Conservation (phyloP, 2,797 vertebrate genomes). For the Lemur catta region DNA sequence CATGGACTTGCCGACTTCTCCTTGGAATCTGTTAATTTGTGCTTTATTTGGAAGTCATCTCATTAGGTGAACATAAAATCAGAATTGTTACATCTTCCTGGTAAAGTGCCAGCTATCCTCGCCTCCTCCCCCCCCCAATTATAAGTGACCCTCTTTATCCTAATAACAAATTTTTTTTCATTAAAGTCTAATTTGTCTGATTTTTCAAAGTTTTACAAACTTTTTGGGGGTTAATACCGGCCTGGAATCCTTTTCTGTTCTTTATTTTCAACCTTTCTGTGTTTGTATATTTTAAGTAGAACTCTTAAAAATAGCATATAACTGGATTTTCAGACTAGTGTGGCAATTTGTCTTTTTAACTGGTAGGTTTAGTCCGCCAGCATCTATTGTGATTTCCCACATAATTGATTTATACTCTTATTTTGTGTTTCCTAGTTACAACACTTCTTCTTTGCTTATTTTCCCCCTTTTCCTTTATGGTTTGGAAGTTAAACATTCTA, state of each 20-base stretch:
- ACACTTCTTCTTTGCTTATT: background rate
- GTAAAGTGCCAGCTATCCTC: background rate
- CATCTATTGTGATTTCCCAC: background rate
- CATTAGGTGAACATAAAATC: background rate
- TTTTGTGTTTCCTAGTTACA: background rate
- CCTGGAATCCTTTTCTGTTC: background rate
- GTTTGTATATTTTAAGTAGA: slow-evolving; percentile 33
- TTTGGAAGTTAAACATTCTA: background rate
- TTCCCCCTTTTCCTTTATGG: background rate
- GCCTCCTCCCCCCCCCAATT: background rate
- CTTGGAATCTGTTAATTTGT: background rate
- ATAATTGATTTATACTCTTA: background rate
- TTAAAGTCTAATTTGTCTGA: background rate
- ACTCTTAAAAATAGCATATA: slow-evolving; percentile 52
- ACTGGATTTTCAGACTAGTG: slow-evolving; percentile 38
- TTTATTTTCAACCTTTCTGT: slow-evolving; percentile 18
- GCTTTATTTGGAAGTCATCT: background rate
- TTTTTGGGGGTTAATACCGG: background rate
- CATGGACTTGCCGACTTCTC: background rate
- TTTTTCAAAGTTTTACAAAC: slow-evolving; percentile 24
- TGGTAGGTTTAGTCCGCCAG: background rate
- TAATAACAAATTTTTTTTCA: background rate
- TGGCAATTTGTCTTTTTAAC: slow-evolving; percentile 38
- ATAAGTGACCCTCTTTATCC: background rate
- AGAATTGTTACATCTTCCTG: slow-evolving; percentile 10